Evolutionary conservation across 1,140 invertebrate species (phyloP), one percentile per base, ranked within the genome.

Genomic region (Mya arenaria): DNA sequence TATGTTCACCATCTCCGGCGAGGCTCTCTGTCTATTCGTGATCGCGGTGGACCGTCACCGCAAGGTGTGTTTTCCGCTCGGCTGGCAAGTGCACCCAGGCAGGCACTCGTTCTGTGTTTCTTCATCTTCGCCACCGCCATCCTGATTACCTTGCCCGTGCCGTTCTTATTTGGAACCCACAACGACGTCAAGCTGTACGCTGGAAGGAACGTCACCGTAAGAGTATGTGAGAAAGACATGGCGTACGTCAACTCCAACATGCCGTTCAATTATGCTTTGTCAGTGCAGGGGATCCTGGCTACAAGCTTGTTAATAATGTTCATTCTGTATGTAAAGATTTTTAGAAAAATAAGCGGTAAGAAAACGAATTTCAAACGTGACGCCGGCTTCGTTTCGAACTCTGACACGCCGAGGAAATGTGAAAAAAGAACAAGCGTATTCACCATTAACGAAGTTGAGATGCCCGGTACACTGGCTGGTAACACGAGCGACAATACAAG

Each of bases 31-130:
- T 34, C 65, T 88, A 37, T 28, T 86, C 5, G 71, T 83, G 0
- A 84, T 87, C 4, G 86, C 86, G 3, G 32, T 87, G 1, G 86
- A 87, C 62, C 75, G 86, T 41, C 86, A 86, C 30, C 73, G 78
- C 28, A 81, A 84, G 62, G 85, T 88, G 5, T 88, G 85, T 69
- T 65, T 15, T 15, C 87, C 85, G 8, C 74, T 87, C 6, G 41
- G 79, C 0, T 62, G 62, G 17, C 87, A 87, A 56, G 81, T 88
- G 44, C 52, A 73, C 36, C 39, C 62, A 37, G n/a, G 17, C 10
- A 30, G 52, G 25, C 48, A 8, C 19, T 55, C 19, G 19, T 4
- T 23, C 2, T 55, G 48, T 69, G 63, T 58, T 25, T 30, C 5
- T 3, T 56, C 30, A 25, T 37, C n/a, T 55, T 8, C 23, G 3